phyloP scores from a whole-genome alignment of 1,140 invertebrate species.

The Drosophila nebulosa region DNA sequence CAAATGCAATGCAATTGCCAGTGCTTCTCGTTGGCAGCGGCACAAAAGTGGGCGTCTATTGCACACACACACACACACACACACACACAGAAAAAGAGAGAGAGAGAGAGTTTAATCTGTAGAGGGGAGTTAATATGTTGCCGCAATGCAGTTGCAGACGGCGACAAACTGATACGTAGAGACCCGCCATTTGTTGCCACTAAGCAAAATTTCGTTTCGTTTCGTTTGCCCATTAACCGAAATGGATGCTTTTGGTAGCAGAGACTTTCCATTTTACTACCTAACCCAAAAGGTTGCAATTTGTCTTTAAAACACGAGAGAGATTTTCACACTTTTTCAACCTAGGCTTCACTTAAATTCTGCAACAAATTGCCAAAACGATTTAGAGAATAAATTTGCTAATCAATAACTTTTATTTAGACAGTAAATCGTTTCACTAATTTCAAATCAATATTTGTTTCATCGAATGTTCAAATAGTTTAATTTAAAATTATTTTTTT shows the following conservation, averaged over 20 bases:
- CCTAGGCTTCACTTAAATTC: too few relatives aligned
- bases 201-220: conserved; percentile 22
- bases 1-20: conserved; percentile 59
- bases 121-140: conserved; percentile 35
- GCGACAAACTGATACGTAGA: not conserved
- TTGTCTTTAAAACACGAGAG: not conserved
- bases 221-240: conserved; percentile 10
- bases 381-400: too few relatives aligned
- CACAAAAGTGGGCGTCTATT: conserved; percentile 15
- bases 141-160: conserved; percentile 49
- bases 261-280: not conserved
- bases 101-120: conserved; percentile 69
- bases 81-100: too few relatives aligned
- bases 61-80: not conserved
- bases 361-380: too few relatives aligned
- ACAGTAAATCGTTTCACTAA: too few relatives aligned
- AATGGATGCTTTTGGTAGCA: not conserved
- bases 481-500: too few relatives aligned
- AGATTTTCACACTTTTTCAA: too few relatives aligned
- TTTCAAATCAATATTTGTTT: too few relatives aligned
- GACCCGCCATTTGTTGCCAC: conserved; percentile 20
- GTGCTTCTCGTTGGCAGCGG: conserved; percentile 4
- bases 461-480: too few relatives aligned
- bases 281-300: not conserved
- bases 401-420: too few relatives aligned